Evolutionary conservation across 2,113 vertebrate genomes (phyloP), one percentile per base, ranked within the genome.

Genomic region (Neolamprologus ventralis): DNA sequence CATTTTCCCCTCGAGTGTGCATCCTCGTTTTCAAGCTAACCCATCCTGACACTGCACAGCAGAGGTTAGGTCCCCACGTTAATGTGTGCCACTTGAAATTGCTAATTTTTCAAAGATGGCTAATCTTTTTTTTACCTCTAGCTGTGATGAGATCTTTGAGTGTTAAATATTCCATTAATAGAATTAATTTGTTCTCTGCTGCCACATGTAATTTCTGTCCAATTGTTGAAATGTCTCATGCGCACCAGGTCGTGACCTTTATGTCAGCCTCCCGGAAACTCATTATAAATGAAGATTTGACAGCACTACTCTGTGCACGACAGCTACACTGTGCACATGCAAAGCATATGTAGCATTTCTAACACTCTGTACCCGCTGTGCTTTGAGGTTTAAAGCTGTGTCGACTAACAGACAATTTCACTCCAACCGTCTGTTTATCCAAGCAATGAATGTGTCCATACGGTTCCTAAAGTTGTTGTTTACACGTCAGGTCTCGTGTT

Each of bases 141-240:
- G 93, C 93, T 95, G 92, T 88, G 88, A 94, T 83, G 85, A 92
- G 88, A 94, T 93, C 90, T 91, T 87, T 89, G 45, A 93, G 84
- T 93, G 92, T 93, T 95, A 89, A 93, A 94, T 94, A 95, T 94
- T 95, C 93, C 91, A 93, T 95, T 95, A 94, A 90, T 93, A 92
- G 86, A 95, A 93, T 91, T 84, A 93, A 95, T 95, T 90, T 94
- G 91, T 92, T 91, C 91, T 91, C 85, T 78, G 87, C 93, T 94
- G 95, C 93, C 95, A 93, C 88, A 90, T 94, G 87, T 89, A 73
- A 95, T 95, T 94, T 95, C 83, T 91, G 81, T 95, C 92, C 89
- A 92, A 89, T 89, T 89, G 82, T 82, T 75, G 84, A 87, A 85
- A 92, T 89, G 90, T 92, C 91, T 88, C 68, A 37, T 49, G 84